These are phyloP conservation scores for Sinella curviseta DNA, from an alignment of 1,140 invertebrate genomes.

Conservation along the genomic window DNA sequence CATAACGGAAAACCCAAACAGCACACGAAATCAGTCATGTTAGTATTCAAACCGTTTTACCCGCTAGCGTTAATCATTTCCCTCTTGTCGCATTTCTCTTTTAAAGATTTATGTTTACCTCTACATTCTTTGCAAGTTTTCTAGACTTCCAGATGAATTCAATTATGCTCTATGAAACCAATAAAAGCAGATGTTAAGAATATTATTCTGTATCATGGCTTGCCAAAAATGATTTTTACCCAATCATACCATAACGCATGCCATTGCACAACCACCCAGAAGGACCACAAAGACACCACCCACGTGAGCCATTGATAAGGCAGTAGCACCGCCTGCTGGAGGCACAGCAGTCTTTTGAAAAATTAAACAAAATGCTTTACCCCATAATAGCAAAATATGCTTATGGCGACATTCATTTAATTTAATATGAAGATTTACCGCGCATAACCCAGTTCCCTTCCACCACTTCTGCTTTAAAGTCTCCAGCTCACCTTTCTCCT, in stretches of 20 bases:
- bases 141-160: constrained; percentile 58
- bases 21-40: background rate
- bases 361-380: background rate
- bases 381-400: too few relatives aligned
- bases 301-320: constrained; percentile 55
- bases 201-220: background rate
- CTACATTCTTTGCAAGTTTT: constrained; percentile 52
- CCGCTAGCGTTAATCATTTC: too few relatives aligned
- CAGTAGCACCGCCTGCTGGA: constrained; percentile 33
- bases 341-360: constrained; percentile 30
- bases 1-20: too few relatives aligned
- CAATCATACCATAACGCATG: constrained; percentile 52
- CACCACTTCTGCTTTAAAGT: constrained; percentile 61
- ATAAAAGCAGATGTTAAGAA: background rate
- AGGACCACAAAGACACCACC: constrained; percentile 63
- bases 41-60: too few relatives aligned
- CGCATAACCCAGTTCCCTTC: constrained; percentile 53
- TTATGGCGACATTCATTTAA: background rate
- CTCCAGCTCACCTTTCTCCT: constrained; percentile 59
- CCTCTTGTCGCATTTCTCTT: too few relatives aligned
- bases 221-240: background rate
- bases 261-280: constrained; percentile 54
- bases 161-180: constrained; percentile 45
- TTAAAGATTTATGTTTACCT: constrained; percentile 41
- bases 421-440: constrained; percentile 44